Conservation (phyloP, 2,797 vertebrate species). For the Mastacembelus armatus region DNA sequence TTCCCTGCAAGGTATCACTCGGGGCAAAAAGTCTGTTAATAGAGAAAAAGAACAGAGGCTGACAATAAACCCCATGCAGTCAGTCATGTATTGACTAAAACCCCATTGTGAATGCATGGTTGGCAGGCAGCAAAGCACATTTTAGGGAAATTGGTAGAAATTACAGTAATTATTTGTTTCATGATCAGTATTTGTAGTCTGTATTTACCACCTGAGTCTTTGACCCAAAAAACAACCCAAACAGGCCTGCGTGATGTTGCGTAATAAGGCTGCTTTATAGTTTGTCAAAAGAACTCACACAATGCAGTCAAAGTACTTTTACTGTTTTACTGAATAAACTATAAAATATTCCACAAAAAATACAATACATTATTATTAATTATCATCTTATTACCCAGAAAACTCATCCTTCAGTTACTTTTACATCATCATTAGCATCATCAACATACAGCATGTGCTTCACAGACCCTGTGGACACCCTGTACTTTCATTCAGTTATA, state of each 20-base stretch:
- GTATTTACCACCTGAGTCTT: not conserved
- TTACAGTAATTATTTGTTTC: not conserved
- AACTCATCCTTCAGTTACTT: conserved; percentile 51
- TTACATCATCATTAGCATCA: conserved; percentile 29
- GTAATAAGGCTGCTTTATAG: not conserved
- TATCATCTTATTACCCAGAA: conserved; percentile 28
- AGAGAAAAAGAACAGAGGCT: not conserved
- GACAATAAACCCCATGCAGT: conserved; percentile 15
- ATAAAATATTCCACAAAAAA: conserved; percentile 75
- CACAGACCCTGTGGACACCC: conserved; percentile 32
- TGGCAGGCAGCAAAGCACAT: not conserved
- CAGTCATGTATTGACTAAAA: conserved; percentile 14
- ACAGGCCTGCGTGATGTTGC: not conserved
- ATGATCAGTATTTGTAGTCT: not conserved
- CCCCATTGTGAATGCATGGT: conserved; percentile 1
- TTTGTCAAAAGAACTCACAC: conserved; percentile 17
- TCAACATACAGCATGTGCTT: conserved; percentile 61
- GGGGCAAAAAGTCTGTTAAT: not conserved
- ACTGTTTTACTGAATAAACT: conserved; percentile 70
- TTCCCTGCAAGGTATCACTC: not conserved
- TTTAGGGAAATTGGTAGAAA: not conserved
- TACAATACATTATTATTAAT: conserved; percentile 65
- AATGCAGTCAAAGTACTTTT: conserved; percentile 16
- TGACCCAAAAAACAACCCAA: not conserved
- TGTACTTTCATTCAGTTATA: conserved; percentile 51